A percentile compares a stretch with the other conserved stretches of the same genome.
Evolutionary conservation across 2,113 vertebrate genomes (phyloP).

Genomic region (Pseudorectes ferrugineus): DNA sequence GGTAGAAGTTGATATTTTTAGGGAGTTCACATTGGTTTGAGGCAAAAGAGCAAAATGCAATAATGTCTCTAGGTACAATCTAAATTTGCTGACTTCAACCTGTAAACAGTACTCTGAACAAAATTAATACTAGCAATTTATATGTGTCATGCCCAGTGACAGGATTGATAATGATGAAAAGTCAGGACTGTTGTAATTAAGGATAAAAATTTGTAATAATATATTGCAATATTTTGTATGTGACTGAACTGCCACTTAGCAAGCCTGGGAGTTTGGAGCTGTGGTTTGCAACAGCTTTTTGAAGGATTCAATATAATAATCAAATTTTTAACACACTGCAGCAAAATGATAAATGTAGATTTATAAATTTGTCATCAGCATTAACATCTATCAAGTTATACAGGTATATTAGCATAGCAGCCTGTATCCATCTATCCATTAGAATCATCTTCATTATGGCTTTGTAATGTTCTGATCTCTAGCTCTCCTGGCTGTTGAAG

Average conservation of each 20-base stretch:
- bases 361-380: not conserved
- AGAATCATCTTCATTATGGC: conserved; percentile 2
- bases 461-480: not conserved
- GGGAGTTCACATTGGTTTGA: not conserved
- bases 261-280: not conserved
- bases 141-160: not conserved
- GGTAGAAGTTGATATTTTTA: not conserved
- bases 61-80: not conserved
- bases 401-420: not conserved
- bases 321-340: not conserved
- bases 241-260: not conserved
- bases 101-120: not conserved
- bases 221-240: conserved; percentile 11
- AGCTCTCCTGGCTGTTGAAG: not conserved
- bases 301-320: conserved; percentile 17
- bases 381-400: conserved; percentile 8
- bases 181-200: not conserved
- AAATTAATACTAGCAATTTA: not conserved
- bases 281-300: not conserved
- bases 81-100: not conserved
- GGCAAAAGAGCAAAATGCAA: not conserved
- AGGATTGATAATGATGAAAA: not conserved
- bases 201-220: conserved; percentile 1
- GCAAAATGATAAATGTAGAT: not conserved
- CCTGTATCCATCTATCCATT: not conserved